phyloP scores from a whole-genome alignment of 2,113 vertebrate species.

The Oncorhynchus gorbuscha region DNA sequence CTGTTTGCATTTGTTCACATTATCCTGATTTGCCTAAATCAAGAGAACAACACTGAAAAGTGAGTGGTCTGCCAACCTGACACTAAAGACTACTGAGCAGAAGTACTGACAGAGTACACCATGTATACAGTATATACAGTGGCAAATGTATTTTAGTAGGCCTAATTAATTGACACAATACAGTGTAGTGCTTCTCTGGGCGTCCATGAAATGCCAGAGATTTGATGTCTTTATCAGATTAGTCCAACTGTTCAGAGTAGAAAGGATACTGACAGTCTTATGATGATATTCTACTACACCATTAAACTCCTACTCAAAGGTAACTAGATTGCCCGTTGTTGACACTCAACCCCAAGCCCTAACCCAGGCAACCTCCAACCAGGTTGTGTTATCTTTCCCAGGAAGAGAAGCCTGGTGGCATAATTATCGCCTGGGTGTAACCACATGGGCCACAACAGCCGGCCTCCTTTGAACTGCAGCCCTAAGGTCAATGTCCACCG shows the following conservation, averaged over 20 bases:
- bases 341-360: not conserved
- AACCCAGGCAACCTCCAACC: not conserved
- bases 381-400: not conserved
- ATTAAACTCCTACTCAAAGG: not conserved
- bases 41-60: not conserved
- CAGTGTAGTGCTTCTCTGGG: too few relatives aligned
- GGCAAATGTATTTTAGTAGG: too few relatives aligned
- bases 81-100: not conserved
- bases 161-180: too few relatives aligned
- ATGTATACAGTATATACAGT: too few relatives aligned
- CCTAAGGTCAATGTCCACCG: not conserved
- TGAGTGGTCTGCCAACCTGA: not conserved
- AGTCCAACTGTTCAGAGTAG: too few relatives aligned
- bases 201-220: too few relatives aligned
- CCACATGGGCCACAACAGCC: constrained; percentile 15
- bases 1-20: not conserved
- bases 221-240: too few relatives aligned
- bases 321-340: not conserved
- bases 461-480: constrained; percentile 46
- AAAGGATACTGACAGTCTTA: too few relatives aligned
- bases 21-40: not conserved
- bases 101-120: too few relatives aligned
- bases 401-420: not conserved
- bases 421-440: constrained; percentile 48
- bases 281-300: not conserved